Base-by-base conservation (phyloP, 2,797 vertebrate species). In the Acestrorhynchus altus region DNA sequence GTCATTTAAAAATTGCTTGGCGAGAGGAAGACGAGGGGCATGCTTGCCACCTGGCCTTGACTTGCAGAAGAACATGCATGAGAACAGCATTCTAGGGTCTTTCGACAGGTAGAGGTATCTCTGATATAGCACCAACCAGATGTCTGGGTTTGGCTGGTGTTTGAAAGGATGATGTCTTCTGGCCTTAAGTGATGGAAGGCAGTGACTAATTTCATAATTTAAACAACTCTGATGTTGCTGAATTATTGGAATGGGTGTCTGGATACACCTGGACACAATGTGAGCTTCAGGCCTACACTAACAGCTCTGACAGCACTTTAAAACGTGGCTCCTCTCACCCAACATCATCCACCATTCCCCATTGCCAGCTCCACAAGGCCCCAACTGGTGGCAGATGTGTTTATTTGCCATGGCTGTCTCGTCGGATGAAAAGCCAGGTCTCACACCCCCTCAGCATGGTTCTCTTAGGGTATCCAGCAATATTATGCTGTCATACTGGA, bases 401-500 rank as follows among this genome's bases (percentile, higher is more conserved):
- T 39, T 28, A n/a, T 72, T 60, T 60, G 57, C 57, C 57, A 35
- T 16, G 26, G 57, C 59, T 77, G 61, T 52, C 44, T 64, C 1
- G 5, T 20, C 26, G 44, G 40, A 81, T 57, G 66, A 81, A 80
- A 76, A 70, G 64, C 66, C 0, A 69, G 63, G 47, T 71, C 72
- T 70, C 72, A 74, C 65, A 56, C 24, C 69, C 64, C 9, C 28
- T 78, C 63, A 42, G 70, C 65, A 70, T 72, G 13, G 28, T 83
- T 72, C 83, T 86, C 86, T 89, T 72, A 82, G 83, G 63, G 22
- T 65, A 52, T 81, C 72, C 83, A 86, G 81, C 54, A 39, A 73
- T 84, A 87, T 82, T 85, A 85, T 87, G 86, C 87, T 90, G 89
- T 86, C 85, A 87, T 76, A 57, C 72, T 64, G 81, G 78, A 73